Base-by-base conservation (phyloP, 2,888 invertebrate species). In the Diachrysia chrysitis region DNA sequence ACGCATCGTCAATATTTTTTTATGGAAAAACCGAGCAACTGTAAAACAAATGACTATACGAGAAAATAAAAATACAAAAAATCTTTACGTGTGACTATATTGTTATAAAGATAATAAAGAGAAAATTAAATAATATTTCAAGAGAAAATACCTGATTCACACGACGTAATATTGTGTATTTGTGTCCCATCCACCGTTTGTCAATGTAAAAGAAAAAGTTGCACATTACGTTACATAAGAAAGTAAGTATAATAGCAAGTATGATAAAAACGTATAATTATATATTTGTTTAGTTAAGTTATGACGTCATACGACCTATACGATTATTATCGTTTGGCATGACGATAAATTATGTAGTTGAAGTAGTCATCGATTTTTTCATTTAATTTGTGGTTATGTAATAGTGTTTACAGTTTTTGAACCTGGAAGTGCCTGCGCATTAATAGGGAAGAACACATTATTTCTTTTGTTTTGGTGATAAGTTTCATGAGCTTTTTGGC, bases 221-320 rank as follows among this genome's bases (percentile, higher is more conserved):
- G 63, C 69, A 63, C 71, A 74, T 62, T 54, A 71, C 37, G 63
- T 81, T 75, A 69, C 25, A 9, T 58, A 76, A 71, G 53, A 25
- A 32, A 29, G 16, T 57, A 37, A 25, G 42, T 58, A 63, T 83
- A 73, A 84, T 83, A 54, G 70, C 59, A 35, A 72, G 74, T 76
- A 73, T 70, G 59, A 69, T 73, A 73, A 74, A 77, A 81, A 78
- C 70, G 66, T 58, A 48, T 71, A 79, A 83, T 84, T 80, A 82
- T 65, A 62, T 82, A 73, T 83, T 83, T 83, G 80, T 75, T 80
- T 82, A 80, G 73, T 57, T 56, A 76, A n/a, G n/a, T n/a, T n/a
- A 62, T 70, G 76, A 74, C 68, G 75, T 63, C 63, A 54, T 71
- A 65, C 69, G 53, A 68, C 67, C 64, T 42, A 53, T 67, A 54